Base-by-base conservation (phyloP, 2,797 vertebrate genomes). In the Phalloptychus januarius region DNA sequence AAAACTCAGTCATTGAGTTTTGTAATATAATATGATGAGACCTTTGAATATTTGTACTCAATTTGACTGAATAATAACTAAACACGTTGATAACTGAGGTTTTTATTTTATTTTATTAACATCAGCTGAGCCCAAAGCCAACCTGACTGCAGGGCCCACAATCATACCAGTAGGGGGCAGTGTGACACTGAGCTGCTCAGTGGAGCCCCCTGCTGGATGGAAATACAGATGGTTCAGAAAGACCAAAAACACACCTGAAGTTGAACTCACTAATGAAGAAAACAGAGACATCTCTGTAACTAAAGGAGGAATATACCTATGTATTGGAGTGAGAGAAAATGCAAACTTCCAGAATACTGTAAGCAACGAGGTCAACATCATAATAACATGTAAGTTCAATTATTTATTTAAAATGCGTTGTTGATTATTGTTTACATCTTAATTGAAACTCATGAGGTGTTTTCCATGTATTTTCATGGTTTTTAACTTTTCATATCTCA, bases 111-210 rank as follows among this genome's bases (percentile, higher is more conserved):
- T 46, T 46, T 46, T 1, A 18, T 18, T 48, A 48, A 20, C 46
- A 20, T 20, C 46, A 48, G 46, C 5, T 48, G 1, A 4, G 48
- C 70, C 70, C n/a, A 48, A 0, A 10, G 18, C 28, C 45, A 72
- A 8, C 48, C 13, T 72, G 70, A 48, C 45, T 5, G 16, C 71
- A 50, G 45, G 71, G 38, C 1, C 15, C 8, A 72, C 76, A 46
- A 38, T 8, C 54, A 63, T 72, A 72, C 23, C 52, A 72, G 23
- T 5, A 20, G 54, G 70, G 20, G 54, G 70, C 20, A 46, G 12
- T 3, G 70, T 78, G 28, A 72, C 25, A 2, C 44, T 78, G 54
- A 78, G 5, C 33, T 78, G 77, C 77, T 78, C 56, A 50, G 44
- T 78, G 31, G 13, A 72, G 13, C 36, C 1, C 15, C 31, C 76